Base-by-base conservation (phyloP, 2,888 invertebrate species). In the Perdita meconis region DNA sequence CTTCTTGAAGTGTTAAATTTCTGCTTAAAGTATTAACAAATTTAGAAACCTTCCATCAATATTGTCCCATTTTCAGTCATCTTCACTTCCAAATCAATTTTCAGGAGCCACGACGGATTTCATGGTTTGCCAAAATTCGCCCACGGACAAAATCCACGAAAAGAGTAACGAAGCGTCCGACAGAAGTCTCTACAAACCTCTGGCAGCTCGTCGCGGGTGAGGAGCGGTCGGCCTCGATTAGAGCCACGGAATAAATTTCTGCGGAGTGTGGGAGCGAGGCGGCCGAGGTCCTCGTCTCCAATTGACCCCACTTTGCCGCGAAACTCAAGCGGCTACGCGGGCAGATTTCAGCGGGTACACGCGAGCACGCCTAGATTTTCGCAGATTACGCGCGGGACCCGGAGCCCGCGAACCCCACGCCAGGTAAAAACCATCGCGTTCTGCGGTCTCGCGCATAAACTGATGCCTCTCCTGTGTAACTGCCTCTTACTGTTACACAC, bases 281-380 rank as follows among this genome's bases (percentile, higher is more conserved):
- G 80, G 82, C 79, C 84, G 86, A 70, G 86, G 81, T 87, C 82
- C 82, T 83, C 88, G 81, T 86, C 84, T 81, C 82, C 86, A 90
- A 90, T 90, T 90, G 90, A 90, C 90, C 90, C 85, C 90, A 90
- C 89, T 90, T 90, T 86, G 86, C 82, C 57, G 80, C 72, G 76
- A 86, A 86, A 86, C 82, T 82, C 86, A 71, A 65, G 72, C 76
- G 77, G 77, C 82, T 82, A 70, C 71, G 74, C 83, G 81, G 73
- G 86, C 85, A 85, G 85, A 85, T 85, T 85, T 85, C 85, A 85
- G 76, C 59, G 59, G 60, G 71, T 65, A 55, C 47, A 47, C 77
- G 59, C 64, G 79, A 60, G 75, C 76, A 67, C 75, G 73, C 74
- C 68, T 81, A 84, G 84, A 87, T 87, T 87, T 83, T 81, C 77